A percentile compares a stretch with the other conserved stretches of the same genome.
These are phyloP conservation scores for Nesometra sesokonis DNA, from an alignment of 35 echinoderm and acorn worm species.

Conservation along the genomic window DNA sequence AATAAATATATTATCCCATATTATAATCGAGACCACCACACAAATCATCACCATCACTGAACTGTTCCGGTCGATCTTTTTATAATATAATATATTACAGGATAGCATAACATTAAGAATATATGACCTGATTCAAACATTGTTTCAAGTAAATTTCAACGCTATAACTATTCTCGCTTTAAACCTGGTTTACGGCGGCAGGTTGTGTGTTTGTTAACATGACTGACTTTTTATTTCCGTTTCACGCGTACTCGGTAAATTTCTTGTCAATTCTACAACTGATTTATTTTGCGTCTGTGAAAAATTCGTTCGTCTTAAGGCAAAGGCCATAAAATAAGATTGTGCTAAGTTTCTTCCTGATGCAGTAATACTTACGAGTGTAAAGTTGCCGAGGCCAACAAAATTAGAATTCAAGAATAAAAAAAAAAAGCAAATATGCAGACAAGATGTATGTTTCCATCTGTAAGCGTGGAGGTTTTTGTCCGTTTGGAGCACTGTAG, in stretches of 20 bases:
- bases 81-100: no score
- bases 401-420: no score
- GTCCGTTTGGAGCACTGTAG: no score
- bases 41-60: no score
- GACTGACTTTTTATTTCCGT: neutral
- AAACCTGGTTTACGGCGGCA: neutral
- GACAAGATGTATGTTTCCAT: no score
- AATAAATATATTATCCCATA: no score
- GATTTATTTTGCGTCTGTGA: neutral
- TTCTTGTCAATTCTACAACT: neutral
- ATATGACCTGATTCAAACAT: no score
- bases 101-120: no score
- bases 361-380: neutral
- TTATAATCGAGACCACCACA: no score
- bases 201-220: neutral
- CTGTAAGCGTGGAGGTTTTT: no score
- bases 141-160: no score
- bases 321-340: neutral
- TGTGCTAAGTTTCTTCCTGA: neutral
- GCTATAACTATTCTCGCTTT: neutral
- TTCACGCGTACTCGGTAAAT: neutral
- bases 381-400: neutral
- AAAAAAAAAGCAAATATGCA: neutral
- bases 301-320: neutral
- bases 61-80: no score